phyloP scores from a whole-genome alignment of 2,888 invertebrate genomes.

The Sinopyrophorus schimmeli region DNA sequence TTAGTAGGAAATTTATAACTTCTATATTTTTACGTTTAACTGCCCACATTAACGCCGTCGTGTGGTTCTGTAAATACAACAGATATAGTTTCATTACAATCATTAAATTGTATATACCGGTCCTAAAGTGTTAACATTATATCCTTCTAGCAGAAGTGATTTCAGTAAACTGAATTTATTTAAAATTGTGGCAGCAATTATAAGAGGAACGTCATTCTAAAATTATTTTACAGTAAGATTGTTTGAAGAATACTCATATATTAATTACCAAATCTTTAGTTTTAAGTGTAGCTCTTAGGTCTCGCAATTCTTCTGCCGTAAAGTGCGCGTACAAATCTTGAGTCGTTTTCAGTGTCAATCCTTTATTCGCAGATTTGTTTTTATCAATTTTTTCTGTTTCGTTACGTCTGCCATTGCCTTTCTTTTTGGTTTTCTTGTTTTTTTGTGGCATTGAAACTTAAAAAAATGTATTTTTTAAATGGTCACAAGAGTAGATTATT shows the following conservation, averaged over 20 bases:
- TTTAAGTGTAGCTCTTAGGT: conserved; percentile 44
- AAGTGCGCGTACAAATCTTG: conserved; percentile 41
- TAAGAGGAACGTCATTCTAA: conserved; percentile 35
- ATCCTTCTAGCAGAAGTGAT: conserved; percentile 47
- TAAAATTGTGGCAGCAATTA: conserved; percentile 49
- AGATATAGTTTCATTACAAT: no score
- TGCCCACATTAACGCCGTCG: conserved; percentile 53
- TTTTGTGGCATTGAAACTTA: conserved; percentile 37
- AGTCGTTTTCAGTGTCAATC: conserved; percentile 7
- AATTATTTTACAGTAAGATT: no score
- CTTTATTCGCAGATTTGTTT: conserved; percentile 15
- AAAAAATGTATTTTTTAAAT: conserved; percentile 11
- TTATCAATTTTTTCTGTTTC: conserved; percentile 21
- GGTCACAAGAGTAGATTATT: conserved; percentile 22
- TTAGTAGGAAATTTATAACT: conserved; percentile 49
- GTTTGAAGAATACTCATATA: no score
- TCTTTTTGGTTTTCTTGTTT: conserved; percentile 37
- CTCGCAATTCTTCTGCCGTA: conserved; percentile 44
- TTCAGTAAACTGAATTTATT: conserved; percentile 49
- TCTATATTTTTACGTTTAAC: conserved; percentile 51
- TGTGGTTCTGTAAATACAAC: conserved; percentile 44
- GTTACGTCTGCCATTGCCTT: conserved; percentile 29
- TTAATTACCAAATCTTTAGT: conserved; percentile 48
- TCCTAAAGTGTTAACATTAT: conserved; percentile 45
- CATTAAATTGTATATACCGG: no score